phyloP scores from a whole-genome alignment of 2,888 invertebrate species.

The Acrobasis repandana region DNA sequence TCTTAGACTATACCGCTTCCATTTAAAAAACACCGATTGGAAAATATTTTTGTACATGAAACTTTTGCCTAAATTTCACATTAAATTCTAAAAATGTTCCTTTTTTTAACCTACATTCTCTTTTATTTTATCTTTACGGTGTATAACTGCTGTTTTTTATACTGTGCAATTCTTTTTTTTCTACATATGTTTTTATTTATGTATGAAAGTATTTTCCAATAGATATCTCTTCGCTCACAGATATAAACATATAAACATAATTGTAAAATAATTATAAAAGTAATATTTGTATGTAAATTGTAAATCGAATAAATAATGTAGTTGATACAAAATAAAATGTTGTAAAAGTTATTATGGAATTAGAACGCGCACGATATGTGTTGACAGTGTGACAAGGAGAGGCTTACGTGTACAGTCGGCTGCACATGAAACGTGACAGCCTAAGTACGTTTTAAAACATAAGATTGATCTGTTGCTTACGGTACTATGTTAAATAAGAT shows the following conservation, averaged over 20 bases:
- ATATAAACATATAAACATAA: background rate
- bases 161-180: background rate
- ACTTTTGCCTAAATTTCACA: background rate
- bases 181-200: background rate
- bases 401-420: too few relatives aligned
- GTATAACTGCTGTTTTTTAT: background rate
- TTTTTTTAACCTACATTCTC: too few relatives aligned
- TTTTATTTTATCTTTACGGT: background rate
- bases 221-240: background rate
- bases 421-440: too few relatives aligned
- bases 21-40: background rate
- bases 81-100: background rate
- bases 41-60: background rate
- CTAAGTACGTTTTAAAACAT: too few relatives aligned
- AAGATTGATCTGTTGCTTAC: too few relatives aligned
- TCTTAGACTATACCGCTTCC: background rate
- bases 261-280: background rate
- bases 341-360: too few relatives aligned
- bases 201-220: conserved; percentile 13
- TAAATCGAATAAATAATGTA: background rate
- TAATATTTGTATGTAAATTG: background rate
- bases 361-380: too few relatives aligned
- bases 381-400: too few relatives aligned
- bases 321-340: too few relatives aligned
- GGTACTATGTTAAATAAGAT: too few relatives aligned